phyloP scores from a whole-genome alignment of 2,113 vertebrate genomes.

The Phalacrocorax carbo region DNA sequence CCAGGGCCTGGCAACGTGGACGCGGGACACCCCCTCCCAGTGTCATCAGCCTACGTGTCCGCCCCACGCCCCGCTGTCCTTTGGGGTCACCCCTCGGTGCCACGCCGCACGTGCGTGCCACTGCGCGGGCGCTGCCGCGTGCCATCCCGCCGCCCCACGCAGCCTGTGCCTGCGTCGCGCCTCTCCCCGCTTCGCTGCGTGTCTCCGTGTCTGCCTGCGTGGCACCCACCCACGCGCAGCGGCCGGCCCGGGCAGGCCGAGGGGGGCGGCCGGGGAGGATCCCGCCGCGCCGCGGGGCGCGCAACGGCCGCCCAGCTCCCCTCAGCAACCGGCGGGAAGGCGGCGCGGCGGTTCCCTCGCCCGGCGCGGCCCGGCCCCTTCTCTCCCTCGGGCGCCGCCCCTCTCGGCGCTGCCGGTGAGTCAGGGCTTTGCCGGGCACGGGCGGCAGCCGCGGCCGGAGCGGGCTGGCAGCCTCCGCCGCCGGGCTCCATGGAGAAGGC shows the following conservation, averaged over 20 bases:
- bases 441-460: no score
- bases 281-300: not conserved
- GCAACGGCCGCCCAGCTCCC: no score
- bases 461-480: no score
- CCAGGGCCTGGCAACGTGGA: not conserved
- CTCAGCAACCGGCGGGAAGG: no score
- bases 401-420: no score
- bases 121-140: not conserved
- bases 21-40: not conserved
- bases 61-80: not conserved
- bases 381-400: no score
- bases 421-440: no score
- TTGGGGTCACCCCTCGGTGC: not conserved
- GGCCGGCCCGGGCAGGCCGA: no score
- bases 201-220: not conserved
- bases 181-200: not conserved
- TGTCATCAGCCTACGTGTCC: not conserved
- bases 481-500: no score
- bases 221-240: not conserved
- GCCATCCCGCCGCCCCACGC: not conserved
- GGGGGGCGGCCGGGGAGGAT: no score
- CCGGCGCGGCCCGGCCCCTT: no score
- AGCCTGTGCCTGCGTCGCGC: not conserved
- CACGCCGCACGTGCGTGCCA: not conserved
- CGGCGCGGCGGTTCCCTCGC: no score